Percentiles rank a stretch among this genome's conserved stretches.
phyloP scores from a whole-genome alignment of 1,140 invertebrate genomes.

The Eubasilissa regina region DNA sequence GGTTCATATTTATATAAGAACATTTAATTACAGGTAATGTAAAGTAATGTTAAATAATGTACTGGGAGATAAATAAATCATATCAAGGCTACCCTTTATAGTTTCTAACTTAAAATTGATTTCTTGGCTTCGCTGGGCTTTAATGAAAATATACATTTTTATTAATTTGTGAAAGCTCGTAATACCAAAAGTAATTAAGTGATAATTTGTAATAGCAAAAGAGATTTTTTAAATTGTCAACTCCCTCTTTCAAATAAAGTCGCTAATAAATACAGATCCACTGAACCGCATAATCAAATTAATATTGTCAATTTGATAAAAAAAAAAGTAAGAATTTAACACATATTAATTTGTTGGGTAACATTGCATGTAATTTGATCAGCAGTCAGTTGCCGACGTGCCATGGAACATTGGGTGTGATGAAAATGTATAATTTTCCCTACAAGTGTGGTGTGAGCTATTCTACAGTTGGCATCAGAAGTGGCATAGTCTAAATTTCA shows the following conservation, averaged over 20 bases:
- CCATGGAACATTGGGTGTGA: background rate
- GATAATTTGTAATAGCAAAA: too few relatives aligned
- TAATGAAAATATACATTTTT: background rate
- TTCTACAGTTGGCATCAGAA: too few relatives aligned
- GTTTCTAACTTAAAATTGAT: too few relatives aligned
- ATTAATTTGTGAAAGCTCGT: background rate
- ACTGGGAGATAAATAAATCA: too few relatives aligned
- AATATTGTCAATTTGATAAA: slow-evolving; percentile 32
- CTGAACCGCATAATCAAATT: background rate
- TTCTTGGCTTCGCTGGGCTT: too few relatives aligned
- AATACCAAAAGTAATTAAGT: too few relatives aligned
- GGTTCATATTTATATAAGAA: too few relatives aligned
- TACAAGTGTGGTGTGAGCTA: background rate
- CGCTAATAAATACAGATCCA: background rate
- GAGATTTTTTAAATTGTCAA: background rate
- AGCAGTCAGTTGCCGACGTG: background rate
- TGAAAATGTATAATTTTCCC: background rate
- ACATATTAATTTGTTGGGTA: slow-evolving; percentile 18
- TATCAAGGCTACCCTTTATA: too few relatives aligned
- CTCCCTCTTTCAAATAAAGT: background rate
- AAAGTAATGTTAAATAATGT: too few relatives aligned
- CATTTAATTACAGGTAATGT: too few relatives aligned
- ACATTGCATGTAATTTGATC: slow-evolving; percentile 23
- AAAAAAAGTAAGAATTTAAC: slow-evolving; percentile 9
- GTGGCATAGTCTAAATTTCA: too few relatives aligned